Base-by-base conservation (phyloP, 2,797 vertebrate species). In the Mionectes olivaceus region DNA sequence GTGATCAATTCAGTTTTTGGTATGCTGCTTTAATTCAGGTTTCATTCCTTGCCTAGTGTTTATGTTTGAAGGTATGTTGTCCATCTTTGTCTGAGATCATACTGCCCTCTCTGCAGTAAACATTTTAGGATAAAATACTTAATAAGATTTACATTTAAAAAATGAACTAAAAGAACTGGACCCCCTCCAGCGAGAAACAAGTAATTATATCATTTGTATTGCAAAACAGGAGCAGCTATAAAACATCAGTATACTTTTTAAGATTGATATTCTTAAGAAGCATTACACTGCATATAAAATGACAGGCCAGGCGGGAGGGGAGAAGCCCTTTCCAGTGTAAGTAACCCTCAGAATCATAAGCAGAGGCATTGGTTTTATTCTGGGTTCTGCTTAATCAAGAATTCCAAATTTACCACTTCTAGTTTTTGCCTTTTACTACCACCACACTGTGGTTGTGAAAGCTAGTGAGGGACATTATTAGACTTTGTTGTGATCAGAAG, bases 151-250 rank as follows among this genome's bases (percentile, higher is more conserved):
- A 96, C 97, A 98, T 98, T 98, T 98, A 97, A 98, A 98, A 98
- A 98, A 98, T 98, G 98, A 97, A 96, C 96, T 94, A 63, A 89
- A 96, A 89, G 91, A 95, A 86, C 97, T 93, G 95, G 97, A 97
- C 97, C 76, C 97, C 98, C 97, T 98, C 97, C 96, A 98, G 98
- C 97, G 21, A 98, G 97, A 95, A 97, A 95, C 95, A 87, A 97
- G 96, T 98, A 98, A 98, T 98, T 98, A 98, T 98, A 95, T 95
- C 93, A 98, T 98, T 98, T 98, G 97, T 98, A 98, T 97, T 98
- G 97, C 96, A 98, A 98, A 98, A 95, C 97, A 98, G 96, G 91
- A 95, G 80, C 73, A 21, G 96, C 96, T 97, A 94, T 97, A 96
- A 97, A 97, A 92, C 93, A 97, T 96, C 91, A 92, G 96, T 96